Base-by-base conservation (phyloP, 2,797 vertebrate species). In the Pipistrellus pygmaeus region DNA sequence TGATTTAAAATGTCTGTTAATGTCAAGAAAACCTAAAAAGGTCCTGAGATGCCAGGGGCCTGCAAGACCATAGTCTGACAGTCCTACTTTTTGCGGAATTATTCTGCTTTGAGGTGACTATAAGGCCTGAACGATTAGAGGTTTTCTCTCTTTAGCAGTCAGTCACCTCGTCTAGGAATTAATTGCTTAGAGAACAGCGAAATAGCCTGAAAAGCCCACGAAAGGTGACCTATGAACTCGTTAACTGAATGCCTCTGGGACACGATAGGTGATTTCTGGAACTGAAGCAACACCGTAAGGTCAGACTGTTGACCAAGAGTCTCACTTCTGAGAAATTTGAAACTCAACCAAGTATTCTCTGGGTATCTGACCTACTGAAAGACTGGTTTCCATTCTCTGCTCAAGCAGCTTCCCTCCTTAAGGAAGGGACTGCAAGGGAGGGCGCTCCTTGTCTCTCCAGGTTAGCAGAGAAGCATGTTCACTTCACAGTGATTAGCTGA, bases 401-500 rank as follows among this genome's bases (percentile, higher is more conserved):
- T 92, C 87, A 78, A 87, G 81, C 32, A 78, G 85, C 91, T 85
- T 82, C 69, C 35, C 64, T 90, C 68, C 69, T 62, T 62, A 72
- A 69, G 87, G 38, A 76, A 78, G 81, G 41, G 72, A 41, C 64
- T 77, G 48, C 6, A 71, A 46, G 86, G 35, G 75, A 94, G 87
- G 81, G 72, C 64, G 89, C 72, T 81, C 38, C 95, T 92, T 96
- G 96, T 95, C 96, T 94, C 48, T 93, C 85, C 32, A 57, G 90
- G 90, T 98, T 97, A 97, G 88, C 88, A 27, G 86, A 96, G 85
- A 95, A 91, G 87, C 91, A 41, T 73, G 95, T 96, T 96, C 64
- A 68, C 92, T 97, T 97, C 96, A 91, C 89, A 96, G 84, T 0
- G 78, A 96, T 97, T 96, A 96, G 94, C 95, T 93, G 95, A 95